phyloP scores from a whole-genome alignment of 2,797 vertebrate species.

The Hozukius guyotensis region DNA sequence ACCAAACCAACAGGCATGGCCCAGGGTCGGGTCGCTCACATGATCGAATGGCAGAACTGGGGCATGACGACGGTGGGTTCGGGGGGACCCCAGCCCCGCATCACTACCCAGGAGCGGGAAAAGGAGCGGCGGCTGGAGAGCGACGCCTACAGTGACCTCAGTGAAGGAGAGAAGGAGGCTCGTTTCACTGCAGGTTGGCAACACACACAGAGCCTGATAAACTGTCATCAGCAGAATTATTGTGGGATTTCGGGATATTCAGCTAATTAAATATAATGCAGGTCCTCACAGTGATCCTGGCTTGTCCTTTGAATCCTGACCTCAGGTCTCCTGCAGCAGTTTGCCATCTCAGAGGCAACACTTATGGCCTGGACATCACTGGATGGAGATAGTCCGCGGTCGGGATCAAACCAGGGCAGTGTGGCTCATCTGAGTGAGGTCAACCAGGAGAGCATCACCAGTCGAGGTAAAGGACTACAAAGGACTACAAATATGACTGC shows the following conservation, averaged over 20 bases:
- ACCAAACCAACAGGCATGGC: slow-evolving; percentile 98
- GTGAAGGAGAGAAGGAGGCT: slow-evolving; percentile 97
- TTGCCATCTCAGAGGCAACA: slow-evolving; percentile 97
- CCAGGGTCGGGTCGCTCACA: slow-evolving; percentile 96
- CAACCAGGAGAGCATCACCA: slow-evolving; percentile 93
- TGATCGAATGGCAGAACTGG: slow-evolving; percentile 99
- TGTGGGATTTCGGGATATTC: slow-evolving; percentile 4
- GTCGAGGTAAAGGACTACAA: slow-evolving; percentile 78
- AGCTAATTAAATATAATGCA: slow-evolving; percentile 4
- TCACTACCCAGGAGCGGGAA: slow-evolving; percentile 87
- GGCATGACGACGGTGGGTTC: slow-evolving; percentile 89
- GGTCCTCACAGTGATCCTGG: neutral
- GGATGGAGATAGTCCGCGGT: slow-evolving; percentile 95
- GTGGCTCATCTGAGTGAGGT: slow-evolving; percentile 90
- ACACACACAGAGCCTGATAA: slow-evolving; percentile 10
- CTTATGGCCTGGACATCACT: slow-evolving; percentile 97
- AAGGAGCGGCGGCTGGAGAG: slow-evolving; percentile 85
- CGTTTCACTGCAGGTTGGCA: slow-evolving; percentile 93
- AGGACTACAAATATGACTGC: neutral
- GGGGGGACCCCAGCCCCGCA: slow-evolving; percentile 84
- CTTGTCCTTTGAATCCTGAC: slow-evolving; percentile 42
- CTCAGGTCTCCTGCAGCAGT: slow-evolving; percentile 95
- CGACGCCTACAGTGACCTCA: slow-evolving; percentile 97
- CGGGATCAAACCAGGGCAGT: slow-evolving; percentile 95
- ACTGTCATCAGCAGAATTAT: slow-evolving; percentile 34